Conservation (phyloP, 2,113 vertebrate genomes). For the Trematomus loennbergii region DNA sequence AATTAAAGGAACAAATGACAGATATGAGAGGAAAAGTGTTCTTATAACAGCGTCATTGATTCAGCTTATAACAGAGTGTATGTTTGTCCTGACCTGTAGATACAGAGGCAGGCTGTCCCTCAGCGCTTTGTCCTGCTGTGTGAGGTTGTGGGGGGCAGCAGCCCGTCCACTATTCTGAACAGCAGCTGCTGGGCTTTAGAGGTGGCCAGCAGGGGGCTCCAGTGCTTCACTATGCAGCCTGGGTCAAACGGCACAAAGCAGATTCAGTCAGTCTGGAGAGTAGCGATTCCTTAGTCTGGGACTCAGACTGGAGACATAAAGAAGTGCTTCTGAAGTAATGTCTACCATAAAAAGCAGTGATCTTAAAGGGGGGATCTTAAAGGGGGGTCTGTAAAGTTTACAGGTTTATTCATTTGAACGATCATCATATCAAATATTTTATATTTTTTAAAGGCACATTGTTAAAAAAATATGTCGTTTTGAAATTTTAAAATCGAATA, state of each 20-base stretch:
- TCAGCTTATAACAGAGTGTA: not conserved
- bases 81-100: constrained; percentile 87
- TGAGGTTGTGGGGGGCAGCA: constrained; percentile 90
- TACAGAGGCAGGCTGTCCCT: constrained; percentile 91
- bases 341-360: too few relatives aligned
- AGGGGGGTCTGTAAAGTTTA: too few relatives aligned
- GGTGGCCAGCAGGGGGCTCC: constrained; percentile 93
- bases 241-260: constrained; percentile 31
- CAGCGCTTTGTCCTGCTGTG: constrained; percentile 92
- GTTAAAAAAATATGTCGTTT: too few relatives aligned
- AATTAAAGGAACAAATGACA: not conserved
- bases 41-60: not conserved
- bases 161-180: constrained; percentile 92
- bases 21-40: not conserved
- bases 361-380: too few relatives aligned
- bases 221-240: constrained; percentile 95
- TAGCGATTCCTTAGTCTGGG: too few relatives aligned
- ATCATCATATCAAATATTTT: too few relatives aligned
- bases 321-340: too few relatives aligned
- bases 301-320: too few relatives aligned
- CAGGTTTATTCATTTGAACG: too few relatives aligned
- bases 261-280: not conserved
- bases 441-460: too few relatives aligned
- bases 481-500: too few relatives aligned
- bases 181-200: constrained; percentile 94